A percentile compares a stretch with the other conserved stretches of the same genome.
These are phyloP conservation scores for Leptinotarsa peninsularis DNA, from an alignment of 2,888 invertebrate genomes.

Conservation along the genomic window DNA sequence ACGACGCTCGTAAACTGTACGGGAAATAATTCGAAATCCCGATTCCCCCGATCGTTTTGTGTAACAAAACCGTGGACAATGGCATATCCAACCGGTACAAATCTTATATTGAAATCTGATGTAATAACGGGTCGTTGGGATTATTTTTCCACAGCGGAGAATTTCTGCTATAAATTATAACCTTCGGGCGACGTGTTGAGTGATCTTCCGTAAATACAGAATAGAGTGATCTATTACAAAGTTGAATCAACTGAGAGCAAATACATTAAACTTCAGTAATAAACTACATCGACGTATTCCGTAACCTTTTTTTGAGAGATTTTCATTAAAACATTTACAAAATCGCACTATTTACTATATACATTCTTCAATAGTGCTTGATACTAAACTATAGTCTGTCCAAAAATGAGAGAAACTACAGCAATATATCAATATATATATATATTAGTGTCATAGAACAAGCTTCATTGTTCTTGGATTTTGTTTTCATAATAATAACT, in stretches of 20 bases:
- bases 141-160: constrained; percentile 39
- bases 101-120: constrained; percentile 53
- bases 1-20: constrained; percentile 57
- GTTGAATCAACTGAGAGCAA: not conserved
- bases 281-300: too few relatives aligned
- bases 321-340: too few relatives aligned
- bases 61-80: constrained; percentile 44
- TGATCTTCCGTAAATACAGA: not conserved
- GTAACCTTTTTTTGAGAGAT: too few relatives aligned
- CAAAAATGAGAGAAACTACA: too few relatives aligned
- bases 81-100: constrained; percentile 45
- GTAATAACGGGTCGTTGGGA: constrained; percentile 50
- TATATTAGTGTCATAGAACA: too few relatives aligned
- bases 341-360: too few relatives aligned
- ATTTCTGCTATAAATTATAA: not conserved
- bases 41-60: constrained; percentile 46
- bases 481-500: too few relatives aligned
- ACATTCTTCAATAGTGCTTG: too few relatives aligned
- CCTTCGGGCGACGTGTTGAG: constrained; percentile 24
- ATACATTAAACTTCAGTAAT: too few relatives aligned
- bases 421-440: too few relatives aligned
- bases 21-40: constrained; percentile 55
- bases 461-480: too few relatives aligned
- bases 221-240: not conserved
- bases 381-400: too few relatives aligned